These are phyloP conservation scores for Alcedo atthis DNA, from an alignment of 2,797 vertebrate genomes.

Conservation along the genomic window DNA sequence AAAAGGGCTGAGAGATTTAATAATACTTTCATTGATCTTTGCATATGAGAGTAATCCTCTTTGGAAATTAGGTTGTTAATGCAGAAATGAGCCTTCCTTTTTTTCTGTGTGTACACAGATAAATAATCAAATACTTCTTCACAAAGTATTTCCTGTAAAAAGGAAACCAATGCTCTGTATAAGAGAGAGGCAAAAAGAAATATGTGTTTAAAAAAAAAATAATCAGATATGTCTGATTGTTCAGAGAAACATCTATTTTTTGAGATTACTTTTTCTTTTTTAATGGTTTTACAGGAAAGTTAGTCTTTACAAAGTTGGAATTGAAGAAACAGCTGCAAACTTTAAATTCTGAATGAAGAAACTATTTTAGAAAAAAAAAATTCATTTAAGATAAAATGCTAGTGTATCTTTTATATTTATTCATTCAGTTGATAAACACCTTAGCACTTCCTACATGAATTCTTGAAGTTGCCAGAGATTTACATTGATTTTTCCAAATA, in stretches of 20 bases:
- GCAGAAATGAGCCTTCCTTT: slow-evolving; percentile 30
- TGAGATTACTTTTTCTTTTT: no score
- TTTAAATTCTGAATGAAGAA: background rate
- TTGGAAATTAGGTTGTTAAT: slow-evolving; percentile 59
- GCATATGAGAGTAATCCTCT: slow-evolving; percentile 55
- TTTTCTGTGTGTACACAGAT: slow-evolving; percentile 31
- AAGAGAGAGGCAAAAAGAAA: background rate
- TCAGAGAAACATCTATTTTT: background rate
- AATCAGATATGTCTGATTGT: background rate
- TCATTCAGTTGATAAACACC: background rate
- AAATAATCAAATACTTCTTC: slow-evolving; percentile 31
- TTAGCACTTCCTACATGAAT: background rate
- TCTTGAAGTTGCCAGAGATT: background rate
- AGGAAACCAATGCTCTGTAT: background rate
- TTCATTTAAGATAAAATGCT: background rate
- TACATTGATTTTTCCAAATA: background rate
- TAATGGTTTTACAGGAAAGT: background rate
- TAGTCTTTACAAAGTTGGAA: background rate
- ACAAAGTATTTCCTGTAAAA: slow-evolving; percentile 36
- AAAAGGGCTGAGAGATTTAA: slow-evolving; percentile 52
- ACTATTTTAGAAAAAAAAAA: background rate
- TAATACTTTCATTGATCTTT: slow-evolving; percentile 61
- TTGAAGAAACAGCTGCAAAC: background rate
- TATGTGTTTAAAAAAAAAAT: background rate
- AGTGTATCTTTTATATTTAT: background rate